phyloP scores from a whole-genome alignment of 1,140 invertebrate genomes.

The Chrysomallon squamiferum region DNA sequence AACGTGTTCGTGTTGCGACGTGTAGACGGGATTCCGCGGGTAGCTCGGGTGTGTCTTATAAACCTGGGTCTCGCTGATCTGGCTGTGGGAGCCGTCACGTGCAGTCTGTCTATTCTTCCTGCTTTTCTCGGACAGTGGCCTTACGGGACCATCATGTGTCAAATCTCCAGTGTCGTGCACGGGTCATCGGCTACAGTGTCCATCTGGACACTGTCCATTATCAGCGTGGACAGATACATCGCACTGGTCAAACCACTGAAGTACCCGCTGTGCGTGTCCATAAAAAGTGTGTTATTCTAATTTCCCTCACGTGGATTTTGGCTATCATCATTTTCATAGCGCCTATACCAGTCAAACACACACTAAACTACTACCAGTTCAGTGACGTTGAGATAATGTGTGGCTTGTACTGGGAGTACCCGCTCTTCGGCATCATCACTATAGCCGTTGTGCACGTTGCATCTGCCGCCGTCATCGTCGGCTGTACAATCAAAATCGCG shows the following conservation, averaged over 20 bases:
- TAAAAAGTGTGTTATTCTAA: slow-evolving; percentile 6
- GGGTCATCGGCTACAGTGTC: slow-evolving; percentile 30
- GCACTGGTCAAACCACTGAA: slow-evolving; percentile 26
- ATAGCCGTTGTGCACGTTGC: slow-evolving; percentile 22
- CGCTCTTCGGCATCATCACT: slow-evolving; percentile 29
- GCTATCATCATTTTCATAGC: slow-evolving; percentile 20
- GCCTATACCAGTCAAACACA: slow-evolving; percentile 10
- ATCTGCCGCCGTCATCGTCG: slow-evolving; percentile 19
- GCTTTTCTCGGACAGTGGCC: slow-evolving; percentile 22
- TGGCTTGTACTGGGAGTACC: slow-evolving; percentile 31
- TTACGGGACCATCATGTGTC: slow-evolving; percentile 28
- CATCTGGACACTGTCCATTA: slow-evolving; percentile 28
- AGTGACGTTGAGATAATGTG: slow-evolving; percentile 24
- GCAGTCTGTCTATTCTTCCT: slow-evolving; percentile 17
- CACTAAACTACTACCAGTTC: slow-evolving; percentile 26
- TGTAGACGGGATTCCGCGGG: slow-evolving; percentile 12
- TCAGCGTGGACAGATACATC: slow-evolving; percentile 33
- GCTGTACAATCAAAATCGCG: slow-evolving; percentile 15
- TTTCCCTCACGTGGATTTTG: slow-evolving; percentile 16
- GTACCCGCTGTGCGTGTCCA: slow-evolving; percentile 16
- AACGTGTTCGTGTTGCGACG: slow-evolving; percentile 19
- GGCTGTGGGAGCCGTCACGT: slow-evolving; percentile 21
- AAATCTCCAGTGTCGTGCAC: slow-evolving; percentile 27
- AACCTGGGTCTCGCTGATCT: slow-evolving; percentile 31
- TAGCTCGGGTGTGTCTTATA: slow-evolving; percentile 20